Evolutionary conservation across 2,797 vertebrate genomes (phyloP), one percentile per base, ranked within the genome.

Genomic region (Hydrolagus colliei): DNA sequence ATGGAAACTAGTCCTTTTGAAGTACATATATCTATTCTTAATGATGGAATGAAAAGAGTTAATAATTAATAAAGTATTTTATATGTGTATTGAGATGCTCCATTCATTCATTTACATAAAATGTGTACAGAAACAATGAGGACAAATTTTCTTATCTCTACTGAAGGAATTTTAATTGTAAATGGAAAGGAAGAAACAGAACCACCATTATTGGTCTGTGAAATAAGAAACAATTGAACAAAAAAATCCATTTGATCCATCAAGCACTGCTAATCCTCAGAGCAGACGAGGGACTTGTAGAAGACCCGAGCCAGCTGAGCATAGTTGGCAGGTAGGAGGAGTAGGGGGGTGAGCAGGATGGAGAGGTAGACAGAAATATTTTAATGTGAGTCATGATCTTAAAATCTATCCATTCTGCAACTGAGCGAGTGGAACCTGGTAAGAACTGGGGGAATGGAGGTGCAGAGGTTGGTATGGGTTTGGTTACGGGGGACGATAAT

Each of bases 31-130:
- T 32, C 41, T 52, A 52, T 52, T 52, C 67, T 67, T 18, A 67
- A 27, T 67, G 65, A 35, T 27, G 71, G 65, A 71, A 68, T 84
- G 41, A 84, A 84, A 35, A 41, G 35, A 41, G 71, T 84, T 82
- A 68, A 67, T 82, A 32, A 71, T 84, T 41, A 68, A 52, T 52
- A 52, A 77, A 20, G 71, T 71, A 71, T 5, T 41, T 76, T 61
- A 52, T 52, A 52, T 52, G 41, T 65, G 20, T 61, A 20, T 84
- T 20, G 65, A 71, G 10, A 63, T 84, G 20, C 35, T 84, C 27
- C 18, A 41, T n/a, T 52, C 41, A 52, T 52, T 52, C 41, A 52
- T 52, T 6, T 52, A 52, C 41, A 52, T 52, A 52, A 52, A 52
- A 52, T 52, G 41, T 52, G 41, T 27, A 6, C 6, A 1, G 41